Evolutionary conservation across 2,113 vertebrate genomes (phyloP).

Genomic region (Helogale parvula): DNA sequence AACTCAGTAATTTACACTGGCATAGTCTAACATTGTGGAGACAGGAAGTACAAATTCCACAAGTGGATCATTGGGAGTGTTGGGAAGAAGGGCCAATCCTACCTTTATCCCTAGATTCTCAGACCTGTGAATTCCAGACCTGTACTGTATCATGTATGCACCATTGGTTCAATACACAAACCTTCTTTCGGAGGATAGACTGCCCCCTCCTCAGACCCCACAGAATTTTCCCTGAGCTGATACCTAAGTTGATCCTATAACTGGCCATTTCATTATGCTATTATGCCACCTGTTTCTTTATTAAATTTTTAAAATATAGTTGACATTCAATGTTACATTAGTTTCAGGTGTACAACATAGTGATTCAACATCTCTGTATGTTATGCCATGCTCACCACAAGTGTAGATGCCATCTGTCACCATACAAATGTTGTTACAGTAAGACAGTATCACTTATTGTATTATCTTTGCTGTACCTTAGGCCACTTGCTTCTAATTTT

Average conservation of each 20-base stretch:
- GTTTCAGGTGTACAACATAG: not conserved
- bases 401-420: not conserved
- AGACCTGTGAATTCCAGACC: not conserved
- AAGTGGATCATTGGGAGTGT: not conserved
- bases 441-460: not conserved
- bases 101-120: not conserved
- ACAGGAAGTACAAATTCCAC: not conserved
- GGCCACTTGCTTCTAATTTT: slow-evolving; percentile 11
- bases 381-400: not conserved
- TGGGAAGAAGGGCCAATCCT: not conserved
- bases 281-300: not conserved
- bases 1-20: not conserved
- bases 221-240: not conserved
- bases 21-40: not conserved
- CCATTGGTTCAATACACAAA: not conserved
- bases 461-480: not conserved
- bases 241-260: not conserved
- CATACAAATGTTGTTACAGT: not conserved
- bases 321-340: not conserved
- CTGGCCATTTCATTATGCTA: not conserved
- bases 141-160: not conserved
- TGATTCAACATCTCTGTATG: not conserved
- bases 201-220: too few species aligned
- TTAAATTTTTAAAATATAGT: not conserved
- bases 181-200: not conserved